These are phyloP conservation scores for Leptinotarsa lineolata DNA, from an alignment of 1,140 invertebrate genomes.

Conservation along the genomic window DNA sequence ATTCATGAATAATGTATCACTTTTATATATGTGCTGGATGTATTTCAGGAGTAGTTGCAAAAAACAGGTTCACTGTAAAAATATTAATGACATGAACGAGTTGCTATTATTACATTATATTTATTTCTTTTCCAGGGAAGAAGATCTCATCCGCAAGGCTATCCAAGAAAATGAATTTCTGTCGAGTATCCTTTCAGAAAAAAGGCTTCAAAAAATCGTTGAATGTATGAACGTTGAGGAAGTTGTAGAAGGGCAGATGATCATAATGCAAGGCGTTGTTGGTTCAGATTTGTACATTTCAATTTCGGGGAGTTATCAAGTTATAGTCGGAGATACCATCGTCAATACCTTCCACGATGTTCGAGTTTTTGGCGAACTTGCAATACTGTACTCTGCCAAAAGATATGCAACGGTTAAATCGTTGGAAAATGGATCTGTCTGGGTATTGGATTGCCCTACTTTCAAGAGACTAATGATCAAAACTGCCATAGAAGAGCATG, in stretches of 20 bases:
- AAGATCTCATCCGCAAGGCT: constrained; percentile 38
- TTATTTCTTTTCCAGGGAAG: constrained; percentile 40
- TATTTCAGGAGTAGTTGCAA: no score
- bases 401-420: constrained; percentile 84
- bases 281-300: constrained; percentile 41
- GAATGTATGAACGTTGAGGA: constrained; percentile 40
- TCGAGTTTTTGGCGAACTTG: constrained; percentile 91
- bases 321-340: constrained; percentile 72
- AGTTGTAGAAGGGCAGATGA: constrained; percentile 32
- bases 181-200: constrained; percentile 35
- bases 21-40: not conserved
- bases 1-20: no score
- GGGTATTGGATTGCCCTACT: constrained; percentile 82
- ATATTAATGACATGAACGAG: no score
- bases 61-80: no score
- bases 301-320: constrained; percentile 79
- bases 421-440: constrained; percentile 79
- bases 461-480: constrained; percentile 89
- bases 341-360: constrained; percentile 80
- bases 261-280: constrained; percentile 39
- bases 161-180: constrained; percentile 46
- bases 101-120: no score
- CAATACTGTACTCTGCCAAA: constrained; percentile 91
- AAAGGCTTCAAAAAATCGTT: constrained; percentile 36
- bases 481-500: constrained; percentile 76